phyloP scores from a whole-genome alignment of 2,113 vertebrate species.

The Oophaga pumilio region DNA sequence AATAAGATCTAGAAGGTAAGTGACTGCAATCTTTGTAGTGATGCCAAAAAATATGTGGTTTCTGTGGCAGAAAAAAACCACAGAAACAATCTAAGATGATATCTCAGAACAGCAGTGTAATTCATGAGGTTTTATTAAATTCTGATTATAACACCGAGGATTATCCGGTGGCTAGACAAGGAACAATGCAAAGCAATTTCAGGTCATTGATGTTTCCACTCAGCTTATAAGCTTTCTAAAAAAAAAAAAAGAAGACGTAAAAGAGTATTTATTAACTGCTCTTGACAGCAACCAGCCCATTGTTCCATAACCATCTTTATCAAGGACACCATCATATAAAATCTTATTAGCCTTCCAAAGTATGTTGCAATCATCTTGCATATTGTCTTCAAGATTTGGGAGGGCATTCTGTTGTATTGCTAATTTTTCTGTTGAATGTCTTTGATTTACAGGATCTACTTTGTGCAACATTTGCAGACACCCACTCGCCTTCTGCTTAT shows the following conservation, averaged over 20 bases:
- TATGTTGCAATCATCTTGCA: not conserved
- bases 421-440: slow-evolving; percentile 21
- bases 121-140: slow-evolving; percentile 29
- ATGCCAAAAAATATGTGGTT: not conserved
- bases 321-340: not conserved
- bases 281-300: not conserved
- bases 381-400: not conserved
- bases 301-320: not conserved
- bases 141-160: slow-evolving; percentile 24
- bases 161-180: slow-evolving; percentile 42
- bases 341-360: not conserved
- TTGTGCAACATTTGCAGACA: not conserved
- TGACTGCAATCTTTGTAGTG: not conserved
- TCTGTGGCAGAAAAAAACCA: not conserved
- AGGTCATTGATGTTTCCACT: slow-evolving; percentile 26
- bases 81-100: not conserved
- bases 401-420: slow-evolving; percentile 6
- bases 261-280: not conserved
- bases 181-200: slow-evolving; percentile 30
- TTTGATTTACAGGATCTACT: not conserved
- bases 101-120: slow-evolving; percentile 21
- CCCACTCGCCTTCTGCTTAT: slow-evolving; percentile 39
- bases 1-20: not conserved
- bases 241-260: not conserved
- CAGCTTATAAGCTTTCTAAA: not conserved